Base-by-base conservation (phyloP, 2,888 invertebrate genomes). In the Notocelia uddmanniana region DNA sequence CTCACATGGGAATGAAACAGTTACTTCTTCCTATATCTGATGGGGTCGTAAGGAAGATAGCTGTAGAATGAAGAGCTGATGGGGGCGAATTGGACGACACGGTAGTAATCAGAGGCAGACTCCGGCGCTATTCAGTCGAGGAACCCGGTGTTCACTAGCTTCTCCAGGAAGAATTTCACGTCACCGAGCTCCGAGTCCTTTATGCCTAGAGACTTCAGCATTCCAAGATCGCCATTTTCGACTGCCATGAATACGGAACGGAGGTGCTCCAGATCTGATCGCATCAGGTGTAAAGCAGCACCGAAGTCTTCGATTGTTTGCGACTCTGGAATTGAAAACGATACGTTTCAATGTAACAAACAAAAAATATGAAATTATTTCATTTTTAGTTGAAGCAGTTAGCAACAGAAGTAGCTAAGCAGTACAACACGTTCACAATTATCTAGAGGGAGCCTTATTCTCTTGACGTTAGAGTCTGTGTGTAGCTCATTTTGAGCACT, bases 181-280 rank as follows among this genome's bases (percentile, higher is more conserved):
- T 98, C 98, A 19, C 98, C 98, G 76, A 98, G 95, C 87, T 98
- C 98, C 0, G 98, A 98, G 89, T 98, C 98, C 92, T 98, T 98
- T 90, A 98, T 98, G 78, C 98, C 98, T 75, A 98, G 95, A 13
- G 98, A 98, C 86, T 98, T 98, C 74, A 98, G 94, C 97, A 98
- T 98, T 74, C 98, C 98, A 74, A 98, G 95, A 88, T 98, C 98
- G 15, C 98, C 98, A 87, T 98, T 98, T 89, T 98, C 98, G 41
- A 98, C 98, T 11, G 98, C 98, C 96, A 98, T 97, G 92, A 98
- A 98, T 37, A 98, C 98, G 1, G 98, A 98, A 88, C 98, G 97
- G 75, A 98, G 95, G 85, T 98, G 98, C 85, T 98, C 98, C 86
- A 98, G 92, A 85, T 98, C 98, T 8, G 97, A 96, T 77, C 98